Evolutionary conservation across 2,797 vertebrate genomes (phyloP), one percentile per base, ranked within the genome.

Genomic region (Melanotaenia boesemani): DNA sequence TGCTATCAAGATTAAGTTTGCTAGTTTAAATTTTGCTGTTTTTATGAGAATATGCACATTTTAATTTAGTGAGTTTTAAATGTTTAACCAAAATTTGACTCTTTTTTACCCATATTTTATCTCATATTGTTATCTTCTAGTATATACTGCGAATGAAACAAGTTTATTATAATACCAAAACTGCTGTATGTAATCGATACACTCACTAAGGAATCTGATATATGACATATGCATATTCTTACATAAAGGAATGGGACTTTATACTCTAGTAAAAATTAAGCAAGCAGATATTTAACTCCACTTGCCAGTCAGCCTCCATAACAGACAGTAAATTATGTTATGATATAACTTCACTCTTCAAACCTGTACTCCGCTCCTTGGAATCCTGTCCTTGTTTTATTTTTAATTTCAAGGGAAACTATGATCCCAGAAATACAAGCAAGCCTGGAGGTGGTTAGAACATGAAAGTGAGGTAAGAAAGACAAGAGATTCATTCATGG

Each of bases 401-500:
- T 56, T n/a, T 28, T 70, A 55, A 37, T n/a, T 70, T 79, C 32
- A n/a, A 58, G 70, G 44, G 69, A 71, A 28, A 77, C 72, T 80
- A 48, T 80, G 85, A 92, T 90, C 90, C 89, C 87, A 87, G 85
- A 88, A 90, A 91, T 88, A 89, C 92, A 93, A 92, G 92, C 90
- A 86, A 89, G 93, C 93, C 93, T 91, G 89, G 91, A 94, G 93
- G 89, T 88, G 89, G 88, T 91, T 90, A 90, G 77, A 79, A 91
- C 91, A 92, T 91, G 92, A 92, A 93, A 94, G 91, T 92, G 90
- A 91, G 87, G 90, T 92, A 85, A 87, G 88, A 89, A 88, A 93
- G 90, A 95, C 93, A 94, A 94, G 91, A 89, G 88, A 85, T 87
- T 89, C 92, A 93, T 95, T 94, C 91, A 94, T 93, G 77, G 88